Conservation (phyloP, 2,888 invertebrate species). For the Ornithoptera priamus region DNA sequence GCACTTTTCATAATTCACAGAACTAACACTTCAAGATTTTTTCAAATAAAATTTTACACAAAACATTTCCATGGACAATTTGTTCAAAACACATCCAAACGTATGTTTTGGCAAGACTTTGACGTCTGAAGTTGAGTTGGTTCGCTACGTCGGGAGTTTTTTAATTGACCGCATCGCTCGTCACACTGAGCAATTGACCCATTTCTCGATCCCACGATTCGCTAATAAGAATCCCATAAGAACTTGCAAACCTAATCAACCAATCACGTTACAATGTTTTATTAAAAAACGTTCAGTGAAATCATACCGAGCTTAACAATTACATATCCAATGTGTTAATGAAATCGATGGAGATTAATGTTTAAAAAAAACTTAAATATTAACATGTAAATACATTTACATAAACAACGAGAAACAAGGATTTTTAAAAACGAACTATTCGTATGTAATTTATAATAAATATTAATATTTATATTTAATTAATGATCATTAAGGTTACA, state of each 20-base stretch:
- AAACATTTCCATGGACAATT: conserved; percentile 36
- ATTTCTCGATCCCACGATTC: conserved; percentile 34
- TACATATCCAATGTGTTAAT: not conserved
- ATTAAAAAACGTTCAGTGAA: not conserved
- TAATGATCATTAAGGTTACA: too few species aligned
- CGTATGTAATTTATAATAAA: too few species aligned
- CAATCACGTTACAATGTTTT: conserved; percentile 23
- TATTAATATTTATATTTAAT: too few species aligned
- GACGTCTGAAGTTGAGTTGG: conserved; percentile 36
- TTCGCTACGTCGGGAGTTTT: conserved; percentile 31
- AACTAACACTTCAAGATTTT: conserved; percentile 26
- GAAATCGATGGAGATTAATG: not conserved
- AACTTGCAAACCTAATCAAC: conserved; percentile 30
- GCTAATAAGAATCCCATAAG: conserved; percentile 36
- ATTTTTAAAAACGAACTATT: too few species aligned
- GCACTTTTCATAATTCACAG: conserved; percentile 35
- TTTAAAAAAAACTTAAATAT: too few species aligned
- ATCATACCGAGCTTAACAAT: not conserved
- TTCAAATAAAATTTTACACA: conserved; percentile 31
- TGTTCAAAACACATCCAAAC: conserved; percentile 56
- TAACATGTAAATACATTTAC: too few species aligned
- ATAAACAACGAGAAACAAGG: too few species aligned
- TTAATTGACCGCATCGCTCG: conserved; percentile 39
- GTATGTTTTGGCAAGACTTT: conserved; percentile 58
- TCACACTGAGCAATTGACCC: conserved; percentile 31